Conservation (phyloP, 2,797 vertebrate species). For the Manis javanica region DNA sequence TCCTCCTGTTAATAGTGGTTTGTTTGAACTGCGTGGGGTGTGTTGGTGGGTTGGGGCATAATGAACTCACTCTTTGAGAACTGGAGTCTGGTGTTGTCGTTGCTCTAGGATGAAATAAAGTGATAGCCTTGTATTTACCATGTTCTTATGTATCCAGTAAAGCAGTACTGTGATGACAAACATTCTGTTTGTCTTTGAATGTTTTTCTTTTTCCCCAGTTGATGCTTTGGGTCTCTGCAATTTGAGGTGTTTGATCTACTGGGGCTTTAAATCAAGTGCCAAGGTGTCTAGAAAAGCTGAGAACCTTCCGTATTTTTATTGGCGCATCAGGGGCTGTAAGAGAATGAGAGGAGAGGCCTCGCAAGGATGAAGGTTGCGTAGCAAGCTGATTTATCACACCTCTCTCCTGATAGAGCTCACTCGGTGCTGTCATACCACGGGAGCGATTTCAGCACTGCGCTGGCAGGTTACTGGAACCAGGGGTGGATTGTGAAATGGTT, state of each 20-base stretch:
- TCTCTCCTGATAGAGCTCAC: background rate
- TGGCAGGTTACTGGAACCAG: background rate
- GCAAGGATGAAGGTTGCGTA: background rate
- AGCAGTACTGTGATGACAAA: background rate
- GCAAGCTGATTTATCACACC: background rate
- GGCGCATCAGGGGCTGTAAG: background rate
- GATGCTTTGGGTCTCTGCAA: background rate
- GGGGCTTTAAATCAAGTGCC: background rate
- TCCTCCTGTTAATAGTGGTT: background rate
- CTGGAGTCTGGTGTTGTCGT: background rate
- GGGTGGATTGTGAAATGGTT: background rate
- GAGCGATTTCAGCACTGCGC: background rate
- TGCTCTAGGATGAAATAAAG: background rate
- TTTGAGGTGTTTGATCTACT: background rate
- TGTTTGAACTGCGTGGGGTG: background rate
- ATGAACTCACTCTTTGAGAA: background rate
- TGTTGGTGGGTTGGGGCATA: background rate
- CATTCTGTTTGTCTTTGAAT: background rate
- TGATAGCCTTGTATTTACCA: background rate
- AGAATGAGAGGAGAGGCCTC: background rate
- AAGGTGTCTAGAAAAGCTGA: background rate
- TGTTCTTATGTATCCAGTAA: constrained; percentile 16
- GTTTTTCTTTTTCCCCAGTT: background rate
- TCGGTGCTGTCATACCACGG: background rate
- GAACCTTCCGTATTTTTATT: background rate